Evolutionary conservation across 2,888 invertebrate genomes (phyloP).

Genomic region (Drosophila silvestris): DNA sequence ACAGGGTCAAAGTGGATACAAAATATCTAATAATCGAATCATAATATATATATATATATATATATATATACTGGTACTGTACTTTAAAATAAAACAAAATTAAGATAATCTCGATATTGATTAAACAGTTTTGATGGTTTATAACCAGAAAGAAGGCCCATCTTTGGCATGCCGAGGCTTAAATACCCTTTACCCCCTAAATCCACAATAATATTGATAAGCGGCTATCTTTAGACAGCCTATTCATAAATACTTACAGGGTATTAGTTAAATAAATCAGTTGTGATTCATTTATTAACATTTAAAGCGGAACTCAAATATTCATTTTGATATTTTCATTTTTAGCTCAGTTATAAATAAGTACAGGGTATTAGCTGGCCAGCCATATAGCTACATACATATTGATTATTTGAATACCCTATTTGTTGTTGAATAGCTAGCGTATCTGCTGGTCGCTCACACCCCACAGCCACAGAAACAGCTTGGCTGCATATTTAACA

Average conservation of each 20-base stretch:
- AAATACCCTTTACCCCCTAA: neutral
- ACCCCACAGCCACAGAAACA: neutral
- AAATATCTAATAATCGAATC: neutral
- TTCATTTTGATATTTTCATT: neutral
- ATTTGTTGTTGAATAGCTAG: neutral
- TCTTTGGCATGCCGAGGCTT: neutral
- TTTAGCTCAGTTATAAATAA: neutral
- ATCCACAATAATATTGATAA: neutral
- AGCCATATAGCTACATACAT: neutral
- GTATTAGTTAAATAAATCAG: neutral
- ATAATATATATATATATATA: too few species aligned
- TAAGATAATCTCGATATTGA: neutral
- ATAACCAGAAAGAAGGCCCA: neutral
- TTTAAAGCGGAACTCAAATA: neutral
- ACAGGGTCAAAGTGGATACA: neutral
- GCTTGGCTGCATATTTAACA: constrained; percentile 34
- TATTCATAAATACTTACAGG: neutral
- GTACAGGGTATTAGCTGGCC: neutral
- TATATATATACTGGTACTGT: neutral
- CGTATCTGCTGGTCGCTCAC: constrained; percentile 16
- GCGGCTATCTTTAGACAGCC: neutral
- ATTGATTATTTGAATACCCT: neutral
- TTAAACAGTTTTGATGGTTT: neutral
- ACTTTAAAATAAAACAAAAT: constrained; percentile 1
- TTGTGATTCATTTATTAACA: neutral